Evolutionary conservation across 2,113 vertebrate genomes (phyloP).

Genomic region (Halichoeres trimaculatus): DNA sequence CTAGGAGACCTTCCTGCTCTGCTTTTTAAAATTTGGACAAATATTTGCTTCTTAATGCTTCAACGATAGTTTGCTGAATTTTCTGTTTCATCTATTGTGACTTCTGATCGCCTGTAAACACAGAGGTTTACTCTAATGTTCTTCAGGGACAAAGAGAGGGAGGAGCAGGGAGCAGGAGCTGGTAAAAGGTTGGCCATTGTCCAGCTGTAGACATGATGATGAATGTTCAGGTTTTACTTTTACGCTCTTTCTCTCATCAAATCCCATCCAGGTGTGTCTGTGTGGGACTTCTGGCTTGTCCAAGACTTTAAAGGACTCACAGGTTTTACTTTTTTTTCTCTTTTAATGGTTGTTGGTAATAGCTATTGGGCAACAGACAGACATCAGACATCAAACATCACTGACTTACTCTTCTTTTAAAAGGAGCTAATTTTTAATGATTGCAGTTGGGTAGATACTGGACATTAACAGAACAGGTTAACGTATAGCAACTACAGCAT

Average conservation of each 20-base stretch:
- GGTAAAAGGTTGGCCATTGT: constrained; percentile 12
- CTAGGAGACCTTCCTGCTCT: constrained; percentile 26
- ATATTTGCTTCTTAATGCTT: constrained; percentile 59
- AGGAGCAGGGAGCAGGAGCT: not conserved
- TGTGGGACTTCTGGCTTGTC: not conserved
- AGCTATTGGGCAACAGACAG: not conserved
- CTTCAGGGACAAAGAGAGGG: constrained; percentile 20
- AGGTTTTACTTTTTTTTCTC: constrained; percentile 1
- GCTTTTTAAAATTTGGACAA: constrained; percentile 48
- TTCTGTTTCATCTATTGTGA: constrained; percentile 54
- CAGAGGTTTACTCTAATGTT: constrained; percentile 29
- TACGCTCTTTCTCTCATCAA: constrained; percentile 15
- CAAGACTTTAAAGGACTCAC: constrained; percentile 10
- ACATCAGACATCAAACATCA: not conserved
- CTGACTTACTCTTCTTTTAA: not conserved
- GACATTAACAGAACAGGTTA: too few species aligned
- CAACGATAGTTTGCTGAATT: constrained; percentile 24
- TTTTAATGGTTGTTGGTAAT: not conserved
- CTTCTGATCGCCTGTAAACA: constrained; percentile 4
- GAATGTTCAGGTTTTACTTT: constrained; percentile 34
- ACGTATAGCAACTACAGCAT: too few species aligned
- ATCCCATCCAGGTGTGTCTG: constrained; percentile 22
- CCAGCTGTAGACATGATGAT: constrained; percentile 40
- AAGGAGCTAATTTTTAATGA: not conserved
- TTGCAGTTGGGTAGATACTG: too few species aligned